These are phyloP conservation scores for Rhineura floridana DNA, from an alignment of 2,113 vertebrate genomes.

Conservation along the genomic window DNA sequence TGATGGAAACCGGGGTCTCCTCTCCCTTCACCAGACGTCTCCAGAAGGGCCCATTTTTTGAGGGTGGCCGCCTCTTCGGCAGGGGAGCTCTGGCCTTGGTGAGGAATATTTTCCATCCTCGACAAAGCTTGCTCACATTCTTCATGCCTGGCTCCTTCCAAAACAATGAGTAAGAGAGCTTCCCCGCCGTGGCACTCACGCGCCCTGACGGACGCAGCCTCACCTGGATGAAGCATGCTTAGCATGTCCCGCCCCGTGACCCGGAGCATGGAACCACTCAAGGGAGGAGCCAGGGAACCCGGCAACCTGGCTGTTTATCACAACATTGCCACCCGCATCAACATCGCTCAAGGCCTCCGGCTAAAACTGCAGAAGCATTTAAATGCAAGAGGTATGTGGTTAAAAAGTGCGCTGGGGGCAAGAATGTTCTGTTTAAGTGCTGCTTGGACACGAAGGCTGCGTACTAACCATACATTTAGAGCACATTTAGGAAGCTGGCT, in stretches of 20 bases:
- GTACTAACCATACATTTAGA: no score
- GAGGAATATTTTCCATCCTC: neutral
- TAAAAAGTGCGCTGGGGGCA: neutral
- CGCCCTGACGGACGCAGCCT: neutral
- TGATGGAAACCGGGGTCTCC: neutral
- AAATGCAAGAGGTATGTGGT: neutral
- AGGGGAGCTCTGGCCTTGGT: neutral
- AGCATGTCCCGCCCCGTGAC: neutral
- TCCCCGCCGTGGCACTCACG: neutral
- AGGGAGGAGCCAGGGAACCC: neutral
- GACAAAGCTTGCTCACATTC: neutral
- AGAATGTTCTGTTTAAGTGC: neutral
- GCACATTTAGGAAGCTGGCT: no score
- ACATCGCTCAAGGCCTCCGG: neutral
- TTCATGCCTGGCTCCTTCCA: neutral
- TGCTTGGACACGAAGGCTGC: no score
- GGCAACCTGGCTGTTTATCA: neutral
- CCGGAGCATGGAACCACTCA: neutral
- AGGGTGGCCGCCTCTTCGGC: neutral
- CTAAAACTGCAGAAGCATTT: neutral
- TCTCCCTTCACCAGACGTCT: neutral
- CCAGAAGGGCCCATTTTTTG: no score
- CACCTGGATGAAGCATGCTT: neutral
- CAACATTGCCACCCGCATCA: neutral
- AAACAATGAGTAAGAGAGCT: neutral